A percentile compares a stretch with the other conserved stretches of the same genome.
These are phyloP conservation scores for Otus sunia DNA, from an alignment of 2,113 vertebrate species.

Conservation along the genomic window DNA sequence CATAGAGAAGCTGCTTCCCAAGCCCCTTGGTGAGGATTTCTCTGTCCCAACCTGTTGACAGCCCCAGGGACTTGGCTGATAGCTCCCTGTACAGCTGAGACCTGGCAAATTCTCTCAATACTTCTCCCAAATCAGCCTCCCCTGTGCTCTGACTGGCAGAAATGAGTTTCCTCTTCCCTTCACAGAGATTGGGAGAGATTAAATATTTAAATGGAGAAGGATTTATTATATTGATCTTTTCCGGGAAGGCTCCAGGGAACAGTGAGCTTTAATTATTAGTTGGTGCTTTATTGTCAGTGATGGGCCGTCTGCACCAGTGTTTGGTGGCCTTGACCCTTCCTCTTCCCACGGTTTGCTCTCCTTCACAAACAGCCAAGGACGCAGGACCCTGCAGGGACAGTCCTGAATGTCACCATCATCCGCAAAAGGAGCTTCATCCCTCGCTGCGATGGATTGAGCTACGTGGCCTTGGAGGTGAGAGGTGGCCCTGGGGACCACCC, in stretches of 20 bases:
- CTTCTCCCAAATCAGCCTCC: background rate
- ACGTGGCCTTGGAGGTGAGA: conserved; percentile 69
- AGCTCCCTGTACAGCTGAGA: background rate
- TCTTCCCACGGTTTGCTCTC: background rate
- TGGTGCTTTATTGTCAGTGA: background rate
- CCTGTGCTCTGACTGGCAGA: background rate
- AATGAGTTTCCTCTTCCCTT: background rate
- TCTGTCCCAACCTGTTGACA: accelerated
- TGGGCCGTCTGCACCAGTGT: background rate
- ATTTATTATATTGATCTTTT: conserved; percentile 65
- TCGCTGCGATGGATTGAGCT: conserved; percentile 9
- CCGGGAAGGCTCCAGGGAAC: conserved; percentile 44
- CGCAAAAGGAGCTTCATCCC: conserved; percentile 64
- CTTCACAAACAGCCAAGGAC: background rate
- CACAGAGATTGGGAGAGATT: background rate
- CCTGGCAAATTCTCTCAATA: background rate
- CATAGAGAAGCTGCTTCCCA: background rate
- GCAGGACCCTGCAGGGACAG: background rate
- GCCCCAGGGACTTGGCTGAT: background rate
- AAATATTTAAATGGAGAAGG: conserved; percentile 54
- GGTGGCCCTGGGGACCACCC: background rate
- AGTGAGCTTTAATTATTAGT: conserved; percentile 64
- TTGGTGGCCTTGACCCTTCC: background rate
- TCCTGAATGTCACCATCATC: conserved; percentile 38
- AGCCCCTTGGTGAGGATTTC: background rate